Conservation (phyloP, 1,140 invertebrate genomes). For the Mercenaria mercenaria region DNA sequence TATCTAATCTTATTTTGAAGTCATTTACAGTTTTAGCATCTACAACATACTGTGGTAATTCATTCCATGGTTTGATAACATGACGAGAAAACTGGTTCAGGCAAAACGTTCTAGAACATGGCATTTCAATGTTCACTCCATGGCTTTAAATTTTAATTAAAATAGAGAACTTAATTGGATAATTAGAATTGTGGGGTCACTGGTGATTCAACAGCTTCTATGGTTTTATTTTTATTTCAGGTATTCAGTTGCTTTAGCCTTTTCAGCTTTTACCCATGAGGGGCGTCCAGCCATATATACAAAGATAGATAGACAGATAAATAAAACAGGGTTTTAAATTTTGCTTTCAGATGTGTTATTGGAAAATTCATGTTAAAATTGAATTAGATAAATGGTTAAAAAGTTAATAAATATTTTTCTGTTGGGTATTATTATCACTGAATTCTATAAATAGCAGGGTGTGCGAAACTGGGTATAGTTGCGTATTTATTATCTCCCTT, state of each 20-base stretch:
- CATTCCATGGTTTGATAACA: no score
- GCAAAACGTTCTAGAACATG: slow-evolving; percentile 15
- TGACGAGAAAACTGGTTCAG: no score
- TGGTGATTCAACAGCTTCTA: no score
- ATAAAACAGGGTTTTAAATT: not conserved
- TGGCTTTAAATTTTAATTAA: slow-evolving; percentile 80
- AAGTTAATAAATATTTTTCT: no score
- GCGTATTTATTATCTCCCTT: not conserved
- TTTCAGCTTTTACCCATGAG: slow-evolving; percentile 86
- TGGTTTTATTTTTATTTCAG: no score
- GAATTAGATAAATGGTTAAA: not conserved
- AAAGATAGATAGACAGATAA: not conserved
- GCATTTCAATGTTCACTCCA: slow-evolving; percentile 78
- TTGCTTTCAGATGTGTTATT: not conserved
- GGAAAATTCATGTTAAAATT: not conserved
- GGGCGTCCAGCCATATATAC: not conserved
- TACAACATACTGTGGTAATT: no score
- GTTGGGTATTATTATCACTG: no score
- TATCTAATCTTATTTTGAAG: no score
- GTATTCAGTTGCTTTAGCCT: slow-evolving; percentile 85
- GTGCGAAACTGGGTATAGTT: not conserved
- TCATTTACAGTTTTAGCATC: no score
- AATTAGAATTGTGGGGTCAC: slow-evolving; percentile 83
- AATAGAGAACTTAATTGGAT: slow-evolving; percentile 82
- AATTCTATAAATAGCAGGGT: no score